Evolutionary conservation across 2,113 vertebrate genomes (phyloP), one percentile per base, ranked within the genome.

Genomic region (Symphodus melops): DNA sequence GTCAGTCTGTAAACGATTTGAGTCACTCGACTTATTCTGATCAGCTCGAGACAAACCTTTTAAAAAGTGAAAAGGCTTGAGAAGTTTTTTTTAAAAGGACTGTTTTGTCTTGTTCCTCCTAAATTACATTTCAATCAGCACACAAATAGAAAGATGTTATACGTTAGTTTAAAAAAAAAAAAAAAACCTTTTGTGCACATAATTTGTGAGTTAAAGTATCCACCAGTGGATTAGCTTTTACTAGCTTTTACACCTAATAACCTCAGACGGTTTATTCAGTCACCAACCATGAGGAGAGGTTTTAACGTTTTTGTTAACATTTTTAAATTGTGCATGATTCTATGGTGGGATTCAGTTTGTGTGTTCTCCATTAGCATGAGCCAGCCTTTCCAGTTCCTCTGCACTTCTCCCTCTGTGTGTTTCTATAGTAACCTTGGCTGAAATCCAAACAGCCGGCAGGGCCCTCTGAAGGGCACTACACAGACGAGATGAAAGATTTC

Each of bases 391-490:
- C 84, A 58, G 68, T 66, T 80, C 68, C 33, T 69, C 78, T 75
- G 82, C 82, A 60, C 75, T 82, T 81, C 83, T 86, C 84, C 66
- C 81, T 83, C 86, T 59, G 74, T 80, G 85, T 69, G 91, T 92
- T 92, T 91, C 91, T 88, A 92, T 92, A 89, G 89, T 87, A 92
- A 92, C 91, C 84, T 77, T 92, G 91, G 91, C 89, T 82, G 75
- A 85, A 83, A 69, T 89, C 91, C 91, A 91, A 91, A 86, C 85
- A 88, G 89, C 87, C 86, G 59, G 81, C 55, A 86, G 86, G 84
- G 79, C 86, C 84, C 87, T 92, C 84, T 88, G 89, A 92, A 90
- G 89, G 89, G 89, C 90, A 83, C 83, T 75, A 85, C 83, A 77
- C 86, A 87, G 81, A 72, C 79, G 70, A 81, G 70, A 90, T 86